Percentiles rank a stretch among this genome's conserved stretches.
Evolutionary conservation across 2,797 vertebrate species (phyloP).

Genomic region (Psittacula echo): DNA sequence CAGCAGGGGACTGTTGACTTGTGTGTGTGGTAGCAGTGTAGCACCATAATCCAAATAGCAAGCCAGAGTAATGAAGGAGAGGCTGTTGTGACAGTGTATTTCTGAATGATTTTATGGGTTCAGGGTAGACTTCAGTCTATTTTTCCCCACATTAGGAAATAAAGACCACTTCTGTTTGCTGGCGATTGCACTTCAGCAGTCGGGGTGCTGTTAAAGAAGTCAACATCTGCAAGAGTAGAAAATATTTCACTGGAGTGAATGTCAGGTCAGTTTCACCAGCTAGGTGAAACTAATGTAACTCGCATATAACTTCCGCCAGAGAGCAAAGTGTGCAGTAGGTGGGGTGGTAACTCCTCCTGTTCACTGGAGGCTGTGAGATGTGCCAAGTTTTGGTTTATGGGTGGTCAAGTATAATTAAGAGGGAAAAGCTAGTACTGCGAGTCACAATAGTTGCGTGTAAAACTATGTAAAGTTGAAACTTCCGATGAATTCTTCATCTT

Average conservation of each 20-base stretch:
- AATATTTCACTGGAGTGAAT: background rate
- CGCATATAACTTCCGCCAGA: rapidly evolving
- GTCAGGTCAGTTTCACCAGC: background rate
- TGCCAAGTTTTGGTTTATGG: background rate
- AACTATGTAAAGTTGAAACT: background rate
- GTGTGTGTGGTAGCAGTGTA: background rate
- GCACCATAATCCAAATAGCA: background rate
- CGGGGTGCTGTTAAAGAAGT: background rate
- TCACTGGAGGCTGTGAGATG: rapidly evolving
- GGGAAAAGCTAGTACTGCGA: background rate
- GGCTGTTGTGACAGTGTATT: background rate
- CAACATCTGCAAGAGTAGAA: background rate
- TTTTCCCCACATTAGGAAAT: background rate
- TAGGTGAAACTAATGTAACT: background rate
- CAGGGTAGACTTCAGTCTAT: background rate
- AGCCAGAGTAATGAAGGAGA: background rate
- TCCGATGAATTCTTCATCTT: background rate
- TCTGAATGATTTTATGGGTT: background rate
- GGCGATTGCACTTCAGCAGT: background rate
- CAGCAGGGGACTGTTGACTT: background rate
- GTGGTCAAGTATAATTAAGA: background rate
- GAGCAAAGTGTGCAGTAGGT: background rate
- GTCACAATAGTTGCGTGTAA: background rate
- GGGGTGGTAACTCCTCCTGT: background rate
- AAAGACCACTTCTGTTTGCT: background rate